Conservation (phyloP, 2,113 vertebrate species). For the Puntigrus tetrazona region DNA sequence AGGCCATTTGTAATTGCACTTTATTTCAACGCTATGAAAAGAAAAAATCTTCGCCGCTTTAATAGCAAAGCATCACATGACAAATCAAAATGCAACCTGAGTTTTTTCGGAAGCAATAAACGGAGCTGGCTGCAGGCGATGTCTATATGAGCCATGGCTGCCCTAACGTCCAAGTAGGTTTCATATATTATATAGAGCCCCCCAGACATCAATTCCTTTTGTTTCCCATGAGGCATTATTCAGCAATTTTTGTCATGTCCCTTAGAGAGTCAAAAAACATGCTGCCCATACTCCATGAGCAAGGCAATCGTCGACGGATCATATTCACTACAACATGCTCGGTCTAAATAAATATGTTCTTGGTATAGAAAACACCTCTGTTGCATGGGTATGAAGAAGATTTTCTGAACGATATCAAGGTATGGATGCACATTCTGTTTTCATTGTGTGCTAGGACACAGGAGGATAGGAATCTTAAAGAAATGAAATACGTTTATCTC, state of each 20-base stretch:
- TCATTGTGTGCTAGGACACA: background rate
- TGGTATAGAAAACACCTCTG: slow-evolving; percentile 48
- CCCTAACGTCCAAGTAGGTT: slow-evolving; percentile 42
- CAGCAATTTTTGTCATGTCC: slow-evolving; percentile 37
- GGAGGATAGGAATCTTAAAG: slow-evolving; percentile 14
- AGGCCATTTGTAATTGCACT: slow-evolving; percentile 9
- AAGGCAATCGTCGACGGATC: slow-evolving; percentile 59
- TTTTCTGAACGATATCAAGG: slow-evolving; percentile 10
- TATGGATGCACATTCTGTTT: background rate
- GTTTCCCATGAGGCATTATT: slow-evolving; percentile 44
- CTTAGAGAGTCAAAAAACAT: slow-evolving; percentile 49
- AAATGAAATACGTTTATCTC: slow-evolving; percentile 60
- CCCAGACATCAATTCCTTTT: slow-evolving; percentile 49
- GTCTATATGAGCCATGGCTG: slow-evolving; percentile 53
- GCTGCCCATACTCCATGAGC: slow-evolving; percentile 59
- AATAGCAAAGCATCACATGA: slow-evolving; percentile 22
- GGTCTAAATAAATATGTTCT: slow-evolving; percentile 54
- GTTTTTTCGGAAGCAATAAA: slow-evolving; percentile 45
- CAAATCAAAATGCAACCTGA: slow-evolving; percentile 35
- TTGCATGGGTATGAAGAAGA: slow-evolving; percentile 54
- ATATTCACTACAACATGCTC: slow-evolving; percentile 55
- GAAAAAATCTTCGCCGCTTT: background rate
- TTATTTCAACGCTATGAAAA: slow-evolving; percentile 22
- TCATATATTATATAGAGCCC: slow-evolving; percentile 58
- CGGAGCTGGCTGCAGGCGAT: slow-evolving; percentile 39